phyloP scores from a whole-genome alignment of 2,113 vertebrate species.

The Balaeniceps rex region DNA sequence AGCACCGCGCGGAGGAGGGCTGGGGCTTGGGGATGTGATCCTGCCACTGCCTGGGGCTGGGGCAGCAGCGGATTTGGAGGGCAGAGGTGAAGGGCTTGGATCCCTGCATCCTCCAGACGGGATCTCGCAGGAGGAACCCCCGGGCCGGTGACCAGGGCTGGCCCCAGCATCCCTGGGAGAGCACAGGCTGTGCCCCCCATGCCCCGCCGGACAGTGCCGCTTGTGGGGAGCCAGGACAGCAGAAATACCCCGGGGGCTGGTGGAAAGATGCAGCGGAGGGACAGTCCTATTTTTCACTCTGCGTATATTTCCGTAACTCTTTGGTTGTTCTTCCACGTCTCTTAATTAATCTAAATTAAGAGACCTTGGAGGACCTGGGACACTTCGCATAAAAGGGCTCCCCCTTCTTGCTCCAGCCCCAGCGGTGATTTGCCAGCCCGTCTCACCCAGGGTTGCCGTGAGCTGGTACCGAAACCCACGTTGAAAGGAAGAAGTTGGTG shows the following conservation, averaged over 20 bases:
- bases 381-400: not conserved
- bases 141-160: too few relatives aligned
- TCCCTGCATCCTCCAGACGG: too few relatives aligned
- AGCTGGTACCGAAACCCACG: not conserved
- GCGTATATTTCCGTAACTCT: not conserved
- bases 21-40: not conserved
- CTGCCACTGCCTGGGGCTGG: too few relatives aligned
- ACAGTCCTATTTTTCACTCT: not conserved
- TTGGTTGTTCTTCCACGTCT: rapidly evolving
- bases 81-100: not conserved
- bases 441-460: rapidly evolving
- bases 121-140: not conserved
- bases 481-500: not conserved
- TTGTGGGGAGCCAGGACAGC: not conserved
- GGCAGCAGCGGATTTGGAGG: not conserved
- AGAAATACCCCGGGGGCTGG: not conserved
- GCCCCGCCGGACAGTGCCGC: rapidly evolving
- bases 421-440: too few relatives aligned
- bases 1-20: not conserved
- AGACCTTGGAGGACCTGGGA: not conserved
- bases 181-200: rapidly evolving
- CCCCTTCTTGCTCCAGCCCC: not conserved
- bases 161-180: not conserved
- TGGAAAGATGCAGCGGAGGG: too few relatives aligned
- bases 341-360: not conserved